Percentiles rank a stretch among this genome's conserved stretches.
These are phyloP conservation scores for Drosophila buzzatii DNA, from an alignment of 2,888 invertebrate species.

Conservation along the genomic window DNA sequence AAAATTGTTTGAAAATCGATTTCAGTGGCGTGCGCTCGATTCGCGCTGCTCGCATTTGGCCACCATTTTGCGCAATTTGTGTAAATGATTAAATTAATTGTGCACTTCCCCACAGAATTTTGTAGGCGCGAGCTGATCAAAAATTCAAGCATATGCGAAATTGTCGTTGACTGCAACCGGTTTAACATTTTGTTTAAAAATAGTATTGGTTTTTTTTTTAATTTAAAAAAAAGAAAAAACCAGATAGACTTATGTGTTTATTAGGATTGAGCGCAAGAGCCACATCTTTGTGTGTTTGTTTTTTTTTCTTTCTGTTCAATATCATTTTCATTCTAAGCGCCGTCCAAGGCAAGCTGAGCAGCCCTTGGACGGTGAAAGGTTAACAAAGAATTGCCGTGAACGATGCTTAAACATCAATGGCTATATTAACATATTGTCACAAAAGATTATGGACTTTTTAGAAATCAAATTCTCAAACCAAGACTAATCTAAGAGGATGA, in stretches of 20 bases:
- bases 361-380: slow-evolving; percentile 68
- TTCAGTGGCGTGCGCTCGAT: slow-evolving; percentile 55
- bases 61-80: slow-evolving; percentile 52
- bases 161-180: slow-evolving; percentile 30
- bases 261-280: slow-evolving; percentile 23
- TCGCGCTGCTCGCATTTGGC: slow-evolving; percentile 52
- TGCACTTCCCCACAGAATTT: slow-evolving; percentile 22
- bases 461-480: not conserved
- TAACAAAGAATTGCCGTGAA: slow-evolving; percentile 23
- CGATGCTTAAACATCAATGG: slow-evolving; percentile 6
- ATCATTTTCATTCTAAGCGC: slow-evolving; percentile 54
- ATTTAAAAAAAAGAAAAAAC: slow-evolving; percentile 18
- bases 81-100: slow-evolving; percentile 61
- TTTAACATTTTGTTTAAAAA: slow-evolving; percentile 9
- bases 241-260: slow-evolving; percentile 17
- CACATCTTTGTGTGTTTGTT: not conserved
- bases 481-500: not conserved
- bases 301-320: not conserved
- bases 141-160: slow-evolving; percentile 36
- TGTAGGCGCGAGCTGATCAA: slow-evolving; percentile 25
- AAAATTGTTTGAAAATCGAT: slow-evolving; percentile 33
- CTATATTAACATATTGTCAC: slow-evolving; percentile 1
- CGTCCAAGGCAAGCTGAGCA: slow-evolving; percentile 52
- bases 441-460: not conserved
- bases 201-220: slow-evolving; percentile 10